Evolutionary conservation across 64 coral and sea anemone genomes (phyloP), one percentile per base, ranked within the genome.

Genomic region (Montipora sp.): DNA sequence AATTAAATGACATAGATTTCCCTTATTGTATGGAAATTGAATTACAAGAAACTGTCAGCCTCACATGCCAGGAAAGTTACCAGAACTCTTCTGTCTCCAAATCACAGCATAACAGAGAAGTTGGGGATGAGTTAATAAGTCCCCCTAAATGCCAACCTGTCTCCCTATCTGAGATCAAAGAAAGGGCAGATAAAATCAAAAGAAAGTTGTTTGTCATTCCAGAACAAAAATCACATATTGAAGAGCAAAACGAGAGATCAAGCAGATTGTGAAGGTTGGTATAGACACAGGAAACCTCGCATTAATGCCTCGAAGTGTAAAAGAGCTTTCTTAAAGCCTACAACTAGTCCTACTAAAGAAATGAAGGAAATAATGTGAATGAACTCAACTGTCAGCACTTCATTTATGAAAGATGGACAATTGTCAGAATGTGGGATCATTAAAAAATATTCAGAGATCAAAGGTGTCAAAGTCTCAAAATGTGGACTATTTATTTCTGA

Each of bases 401-500:
- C 78, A 23, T 70, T 51, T 20, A 94, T 94, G 87, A 66, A 58
- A 82, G 66, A 48, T 75, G 77, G 89, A 50, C 65, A 92, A 6
- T 67, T 44, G 58, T 79, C 89, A 61, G 86, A 94, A 89, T 21
- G 16, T 19, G 36, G 65, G 60, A 92, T 87, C n/a, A 92, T 92
- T 10, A 14, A 87, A 59, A 85, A 48, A 7, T 92, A 94, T 83
- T 81, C 76, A 60, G 44, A 80, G 9, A 8, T 45, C 19, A 90
- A 51, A 92, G 90, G 90, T 45, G 46, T 59, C 18, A 87, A 70
- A 87, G 90, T 92, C 18, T 50, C 23, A 78, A 61, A 79, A 49
- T 93, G 83, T 93, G 91, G 75, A 61, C 68, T 93, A 87, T 93
- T 93, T 78, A 66, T 93, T 87, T 93, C 81, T 75, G 73, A 87